Evolutionary conservation across 2,888 invertebrate genomes (phyloP), one percentile per base, ranked within the genome.

Genomic region (Leistus spinibarbis): DNA sequence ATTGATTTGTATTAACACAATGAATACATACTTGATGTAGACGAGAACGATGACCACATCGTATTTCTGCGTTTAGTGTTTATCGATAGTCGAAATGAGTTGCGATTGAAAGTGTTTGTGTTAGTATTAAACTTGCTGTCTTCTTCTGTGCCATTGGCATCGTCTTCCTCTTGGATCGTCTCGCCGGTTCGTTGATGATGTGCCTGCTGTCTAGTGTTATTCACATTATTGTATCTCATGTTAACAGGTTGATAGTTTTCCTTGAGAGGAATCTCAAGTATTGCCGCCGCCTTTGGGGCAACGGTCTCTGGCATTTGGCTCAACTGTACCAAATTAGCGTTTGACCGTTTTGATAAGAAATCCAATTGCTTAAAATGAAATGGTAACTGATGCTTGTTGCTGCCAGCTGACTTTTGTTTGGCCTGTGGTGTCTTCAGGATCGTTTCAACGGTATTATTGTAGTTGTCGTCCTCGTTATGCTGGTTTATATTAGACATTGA

Each of bases 221-320:
- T 88, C 83, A 76, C 83, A 82, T 64, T 87, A 85, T 78, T 83
- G 82, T 76, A 76, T 74, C 77, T 75, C 54, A 79, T 76, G 69
- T 77, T 74, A 9, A 79, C 76, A 4, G 79, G 79, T 54, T 82
- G 81, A 72, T 78, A 79, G 72, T 81, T 81, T 66, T 82, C 83
- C 76, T 80, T 81, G 19, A 80, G 79, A 76, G 90, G 88, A 76
- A 91, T 89, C 77, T 90, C 90, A 63, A 90, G 81, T 27, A 90
- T 81, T 2, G 90, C 90, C 0, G 90, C 90, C 0, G 90, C 90
- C 83, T 91, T 90, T 0, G 90, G 89, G 5, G 90, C 89, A 77
- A 90, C 88, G 77, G 86, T 85, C 53, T 87, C 85, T 0, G 90
- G 90, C 27, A 84, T 83, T 13, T 82, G 80, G 66, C 79, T 80